Conservation (phyloP, 2,797 vertebrate species). For the Carduelis carduelis region DNA sequence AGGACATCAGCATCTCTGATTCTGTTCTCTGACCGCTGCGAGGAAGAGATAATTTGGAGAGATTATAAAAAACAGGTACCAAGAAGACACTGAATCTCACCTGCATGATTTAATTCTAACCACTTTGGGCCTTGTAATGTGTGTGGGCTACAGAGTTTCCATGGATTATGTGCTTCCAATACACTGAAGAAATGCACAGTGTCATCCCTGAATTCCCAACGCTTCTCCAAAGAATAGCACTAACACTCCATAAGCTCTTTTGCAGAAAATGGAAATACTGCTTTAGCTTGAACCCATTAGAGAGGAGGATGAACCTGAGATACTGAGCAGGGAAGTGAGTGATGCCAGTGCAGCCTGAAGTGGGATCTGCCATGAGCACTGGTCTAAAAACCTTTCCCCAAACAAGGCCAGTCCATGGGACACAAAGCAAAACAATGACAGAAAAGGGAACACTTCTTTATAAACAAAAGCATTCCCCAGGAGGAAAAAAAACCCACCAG, state of each 20-base stretch:
- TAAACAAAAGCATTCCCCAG: slow-evolving; percentile 34
- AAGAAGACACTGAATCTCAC: neutral
- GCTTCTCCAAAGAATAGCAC: neutral
- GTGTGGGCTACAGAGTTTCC: neutral
- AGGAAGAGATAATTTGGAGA: neutral
- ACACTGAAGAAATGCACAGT: neutral
- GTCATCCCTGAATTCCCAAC: neutral
- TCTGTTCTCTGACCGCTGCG: neutral
- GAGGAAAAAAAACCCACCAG: neutral
- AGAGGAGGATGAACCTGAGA: neutral
- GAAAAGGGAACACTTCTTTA: neutral
- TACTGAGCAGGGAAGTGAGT: neutral
- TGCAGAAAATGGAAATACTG: neutral
- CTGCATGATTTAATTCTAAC: neutral
- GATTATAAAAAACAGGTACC: neutral
- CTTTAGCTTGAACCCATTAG: neutral
- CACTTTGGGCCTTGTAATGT: accelerated
- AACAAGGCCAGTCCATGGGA: neutral
- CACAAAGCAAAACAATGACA: neutral
- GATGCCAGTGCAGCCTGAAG: neutral
- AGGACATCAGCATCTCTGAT: neutral
- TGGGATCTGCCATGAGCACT: neutral
- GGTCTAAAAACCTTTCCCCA: neutral
- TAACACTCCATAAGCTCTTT: neutral
- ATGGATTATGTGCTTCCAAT: neutral